Percentiles rank a stretch among this genome's conserved stretches.
Evolutionary conservation across 2,113 vertebrate species (phyloP).

Genomic region (Struthio camelus): DNA sequence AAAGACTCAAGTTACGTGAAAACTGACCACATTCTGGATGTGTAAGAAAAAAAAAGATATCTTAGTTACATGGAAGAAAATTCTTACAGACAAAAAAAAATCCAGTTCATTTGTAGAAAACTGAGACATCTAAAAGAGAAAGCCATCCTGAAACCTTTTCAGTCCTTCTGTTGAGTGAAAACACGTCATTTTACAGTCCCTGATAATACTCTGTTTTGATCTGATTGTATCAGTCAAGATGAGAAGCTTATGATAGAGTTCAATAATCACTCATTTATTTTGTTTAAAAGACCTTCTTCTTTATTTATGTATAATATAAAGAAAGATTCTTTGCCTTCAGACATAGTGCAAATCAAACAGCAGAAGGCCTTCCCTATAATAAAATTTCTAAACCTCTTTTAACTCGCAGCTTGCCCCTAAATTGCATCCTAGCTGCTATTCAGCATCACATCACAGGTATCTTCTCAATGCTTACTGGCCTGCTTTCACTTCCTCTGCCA

Average conservation of each 20-base stretch:
- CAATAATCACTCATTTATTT: neutral
- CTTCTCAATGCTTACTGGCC: neutral
- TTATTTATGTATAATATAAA: neutral
- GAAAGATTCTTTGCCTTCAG: neutral
- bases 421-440: neutral
- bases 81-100: neutral
- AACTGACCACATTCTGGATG: neutral
- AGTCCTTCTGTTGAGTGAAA: neutral
- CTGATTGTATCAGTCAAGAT: neutral
- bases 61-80: neutral
- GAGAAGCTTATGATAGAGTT: neutral
- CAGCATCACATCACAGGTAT: neutral
- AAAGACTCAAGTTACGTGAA: neutral
- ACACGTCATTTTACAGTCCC: neutral
- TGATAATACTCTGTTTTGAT: neutral
- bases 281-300: neutral
- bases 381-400: neutral
- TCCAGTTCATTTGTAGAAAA: neutral
- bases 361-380: neutral
- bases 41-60: neutral
- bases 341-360: neutral
- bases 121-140: neutral
- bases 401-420: neutral
- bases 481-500: neutral
- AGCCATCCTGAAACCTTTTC: neutral